Evolutionary conservation across 2,113 vertebrate genomes (phyloP), one percentile per base, ranked within the genome.

Genomic region (Pao palembangensis): DNA sequence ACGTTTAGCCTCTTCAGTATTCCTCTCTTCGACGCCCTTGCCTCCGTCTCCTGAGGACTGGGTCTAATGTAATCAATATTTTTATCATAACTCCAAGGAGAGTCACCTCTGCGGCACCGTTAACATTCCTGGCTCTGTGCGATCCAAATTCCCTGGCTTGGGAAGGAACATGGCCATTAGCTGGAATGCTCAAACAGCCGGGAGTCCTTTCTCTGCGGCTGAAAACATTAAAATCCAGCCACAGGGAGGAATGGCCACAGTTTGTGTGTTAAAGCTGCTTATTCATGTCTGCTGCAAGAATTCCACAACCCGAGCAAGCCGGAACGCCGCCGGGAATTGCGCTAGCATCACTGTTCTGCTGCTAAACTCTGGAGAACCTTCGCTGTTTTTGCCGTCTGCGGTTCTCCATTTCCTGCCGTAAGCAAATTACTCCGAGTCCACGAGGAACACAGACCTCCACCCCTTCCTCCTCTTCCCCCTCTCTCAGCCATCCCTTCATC

Each of bases 21-120:
- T 85, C 78, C 69, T 73, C 72, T 82, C 86, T 55, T 38, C 18
- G 54, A 55, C 65, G 78, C 75, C 81, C 78, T 85, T 83, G 75
- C 66, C 11, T 8, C 44, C 73, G 59, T 17, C 60, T 58, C 55
- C 53, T 68, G 34, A 50, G 74, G 51, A 64, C 61, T 82, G 46
- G 18, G 42, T 75, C 58, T 76, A 61, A 63, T 48, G 31, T 47
- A 73, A 85, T 85, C 82, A 71, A 87, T 87, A 86, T 85, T 80
- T 85, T 75, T 75, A 68, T 78, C 82, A 80, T 85, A 86, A 80
- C 71, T 87, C 77, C 58, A 46, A 58, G 64, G 75, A 76, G 82
- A 68, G 75, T 80, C 80, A 78, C 80, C 79, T 82, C 75, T 82
- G 73, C 63, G 57, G 57, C 31, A 34, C 69, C 71, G 76, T 87